Percentiles rank a stretch among this genome's conserved stretches.
phyloP scores from a whole-genome alignment of 2,113 vertebrate species.

The Gallinago media region DNA sequence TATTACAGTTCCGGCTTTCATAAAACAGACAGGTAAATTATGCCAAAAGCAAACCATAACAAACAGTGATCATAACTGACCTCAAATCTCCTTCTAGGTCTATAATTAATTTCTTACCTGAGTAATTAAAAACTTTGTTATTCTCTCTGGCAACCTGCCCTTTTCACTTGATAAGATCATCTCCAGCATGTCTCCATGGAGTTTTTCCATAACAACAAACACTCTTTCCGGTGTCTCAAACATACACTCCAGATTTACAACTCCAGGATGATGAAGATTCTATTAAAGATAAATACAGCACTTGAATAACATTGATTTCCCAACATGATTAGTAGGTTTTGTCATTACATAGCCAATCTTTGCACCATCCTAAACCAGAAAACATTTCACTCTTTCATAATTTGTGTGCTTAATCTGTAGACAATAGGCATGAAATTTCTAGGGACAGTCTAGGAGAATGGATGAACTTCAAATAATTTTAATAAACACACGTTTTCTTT shows the following conservation, averaged over 20 bases:
- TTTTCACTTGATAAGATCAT: slow-evolving; percentile 99
- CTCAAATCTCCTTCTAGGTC: slow-evolving; percentile 18
- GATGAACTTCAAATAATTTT: background rate
- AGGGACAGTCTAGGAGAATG: background rate
- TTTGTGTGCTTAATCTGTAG: background rate
- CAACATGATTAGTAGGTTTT: slow-evolving; percentile 44
- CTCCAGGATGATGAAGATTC: slow-evolving; percentile 95
- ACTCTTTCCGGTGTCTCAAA: slow-evolving; percentile 97
- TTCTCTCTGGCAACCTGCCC: slow-evolving; percentile 93
- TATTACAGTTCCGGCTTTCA: background rate
- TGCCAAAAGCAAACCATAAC: background rate
- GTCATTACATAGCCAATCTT: slow-evolving; percentile 25
- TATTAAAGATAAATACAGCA: slow-evolving; percentile 77
- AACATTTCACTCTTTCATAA: background rate
- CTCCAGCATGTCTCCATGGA: slow-evolving; percentile 99
- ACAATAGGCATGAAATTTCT: background rate
- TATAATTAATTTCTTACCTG: slow-evolving; percentile 85
- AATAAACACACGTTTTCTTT: background rate
- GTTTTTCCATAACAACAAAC: slow-evolving; percentile 99
- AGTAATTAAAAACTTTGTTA: slow-evolving; percentile 96
- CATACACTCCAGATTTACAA: slow-evolving; percentile 99
- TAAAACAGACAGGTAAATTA: background rate
- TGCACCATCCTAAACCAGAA: background rate
- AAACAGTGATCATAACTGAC: slow-evolving; percentile 44
- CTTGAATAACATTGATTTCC: slow-evolving; percentile 63